Evolutionary conservation across 2,113 vertebrate genomes (phyloP).

Genomic region (Pelusios castaneus): DNA sequence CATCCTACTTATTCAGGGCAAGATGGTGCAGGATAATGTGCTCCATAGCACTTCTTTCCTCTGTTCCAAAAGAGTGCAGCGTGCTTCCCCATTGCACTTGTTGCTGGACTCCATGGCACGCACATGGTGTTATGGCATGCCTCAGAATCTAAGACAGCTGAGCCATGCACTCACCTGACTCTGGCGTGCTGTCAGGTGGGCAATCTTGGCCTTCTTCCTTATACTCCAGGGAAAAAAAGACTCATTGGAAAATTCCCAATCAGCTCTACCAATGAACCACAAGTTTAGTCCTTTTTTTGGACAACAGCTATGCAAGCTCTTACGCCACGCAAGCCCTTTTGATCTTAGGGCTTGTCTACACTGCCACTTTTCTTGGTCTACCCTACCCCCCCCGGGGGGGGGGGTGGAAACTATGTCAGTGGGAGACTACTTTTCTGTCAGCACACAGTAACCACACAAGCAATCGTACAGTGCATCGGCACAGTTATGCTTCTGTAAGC

Average conservation of each 20-base stretch:
- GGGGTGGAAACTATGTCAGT: too few species aligned
- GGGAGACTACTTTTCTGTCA: too few species aligned
- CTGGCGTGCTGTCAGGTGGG: background rate
- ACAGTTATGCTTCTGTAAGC: too few species aligned
- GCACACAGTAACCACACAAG: too few species aligned
- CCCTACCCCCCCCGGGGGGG: too few species aligned
- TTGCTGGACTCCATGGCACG: background rate
- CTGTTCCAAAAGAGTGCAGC: background rate
- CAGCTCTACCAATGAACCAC: background rate
- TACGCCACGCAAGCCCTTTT: accelerated
- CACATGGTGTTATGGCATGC: background rate
- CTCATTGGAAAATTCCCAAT: background rate
- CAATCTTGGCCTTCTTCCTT: background rate
- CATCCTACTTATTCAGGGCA: background rate
- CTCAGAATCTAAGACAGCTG: background rate
- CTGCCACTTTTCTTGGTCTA: too few species aligned
- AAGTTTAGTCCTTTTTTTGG: background rate
- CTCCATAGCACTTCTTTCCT: background rate
- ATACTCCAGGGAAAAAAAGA: too few species aligned
- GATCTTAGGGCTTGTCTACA: background rate
- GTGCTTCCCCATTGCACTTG: background rate
- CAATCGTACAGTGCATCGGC: too few species aligned
- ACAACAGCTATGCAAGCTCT: background rate
- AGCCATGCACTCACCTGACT: background rate
- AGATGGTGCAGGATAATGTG: background rate